Base-by-base conservation (phyloP, 2,888 invertebrate species). In the Ormyrus rosae region DNA sequence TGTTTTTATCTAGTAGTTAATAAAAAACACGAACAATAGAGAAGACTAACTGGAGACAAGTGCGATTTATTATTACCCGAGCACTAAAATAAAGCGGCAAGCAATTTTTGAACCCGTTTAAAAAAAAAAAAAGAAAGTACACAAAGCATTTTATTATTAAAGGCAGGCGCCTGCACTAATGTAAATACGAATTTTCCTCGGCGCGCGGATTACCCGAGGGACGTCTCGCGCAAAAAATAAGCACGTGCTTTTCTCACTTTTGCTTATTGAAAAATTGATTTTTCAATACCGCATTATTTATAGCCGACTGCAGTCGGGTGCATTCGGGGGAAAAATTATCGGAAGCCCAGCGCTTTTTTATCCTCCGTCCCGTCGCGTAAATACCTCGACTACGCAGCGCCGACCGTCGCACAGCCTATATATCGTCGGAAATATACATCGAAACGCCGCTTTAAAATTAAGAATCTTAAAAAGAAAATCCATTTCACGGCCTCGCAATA, bases 191-290 rank as follows among this genome's bases (percentile, higher is more conserved):
- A 34, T 34, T 34, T 4, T 34, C 4, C 34, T 34, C 34, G 34
- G 34, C 34, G 34, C 34, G 34, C 34, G 3, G 34, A 34, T 34
- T 34, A 34, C 34, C 4, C 34, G 34, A 34, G 34, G 34, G 34
- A 34, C 34, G 34, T 34, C 2, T 34, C 60, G 9, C 63, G 11
- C 1, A 6, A 63, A 9, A 45, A 46, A 63, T 10, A n/a, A 10
- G 56, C 10, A 7, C 10, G 50, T 65, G 53, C 34, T 53, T 55
- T 70, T 70, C 72, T 65, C 71, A 71, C 58, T 79, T 68, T 79
- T 63, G 68, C 73, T 79, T 69, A 79, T 73, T 78, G 78, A 78
- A 78, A 78, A 78, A 78, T 72, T 72, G 71, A 72, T 72, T 76
- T 76, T 69, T 58, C 63, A 5, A 34, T 34, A 34, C 34, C 34